Evolutionary conservation across 1,140 invertebrate species (phyloP), one percentile per base, ranked within the genome.

Genomic region (Drosophila prosaltans): DNA sequence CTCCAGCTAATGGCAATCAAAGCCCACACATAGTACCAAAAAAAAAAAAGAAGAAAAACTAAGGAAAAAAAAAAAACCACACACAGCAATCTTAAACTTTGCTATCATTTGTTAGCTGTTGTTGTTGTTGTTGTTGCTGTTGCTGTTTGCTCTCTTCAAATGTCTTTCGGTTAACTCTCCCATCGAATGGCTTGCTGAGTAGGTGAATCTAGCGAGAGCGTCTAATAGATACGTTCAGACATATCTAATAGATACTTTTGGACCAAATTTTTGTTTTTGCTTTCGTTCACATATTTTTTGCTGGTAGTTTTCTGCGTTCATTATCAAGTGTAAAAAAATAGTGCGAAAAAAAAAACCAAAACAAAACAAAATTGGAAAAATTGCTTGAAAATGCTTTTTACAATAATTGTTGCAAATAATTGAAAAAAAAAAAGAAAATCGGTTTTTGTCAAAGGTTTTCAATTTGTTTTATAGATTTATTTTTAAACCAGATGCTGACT

Each of bases 181-280:
- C 54, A 28, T 26, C 30, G 41, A 6, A 16, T 40, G 39, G 58
- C 28, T 30, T 0, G 28, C 2, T 69, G 72, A 75, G 73, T 76
- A 76, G 74, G 73, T 73, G 73, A 59, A 76, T 59, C 73, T 66
- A 39, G 61, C 65, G 43, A 43, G 69, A 67, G 45, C 21, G 57
- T 45, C 26, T 60, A 16, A 10, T 60, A 40, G 58, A 60, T 30
- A 58, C 65, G 28, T 57, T 59, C 43, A 59, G 61, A 60, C 76
- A 60, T 76, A 76, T 75, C 72, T 76, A 45, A 64, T 54, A 64
- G 65, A 76, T 76, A 75, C 30, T 39, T 59, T 63, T 51, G 65
- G 48, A 62, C 39, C 68, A 36, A 65, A 10, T 74, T 51, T 58
- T 36, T 69, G 41, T 21, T 16, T 24, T 65, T 74, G 39, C 41